A percentile compares a stretch with the other conserved stretches of the same genome.
Evolutionary conservation across 2,888 invertebrate genomes (phyloP).

Genomic region (Mythimna albipuncta): DNA sequence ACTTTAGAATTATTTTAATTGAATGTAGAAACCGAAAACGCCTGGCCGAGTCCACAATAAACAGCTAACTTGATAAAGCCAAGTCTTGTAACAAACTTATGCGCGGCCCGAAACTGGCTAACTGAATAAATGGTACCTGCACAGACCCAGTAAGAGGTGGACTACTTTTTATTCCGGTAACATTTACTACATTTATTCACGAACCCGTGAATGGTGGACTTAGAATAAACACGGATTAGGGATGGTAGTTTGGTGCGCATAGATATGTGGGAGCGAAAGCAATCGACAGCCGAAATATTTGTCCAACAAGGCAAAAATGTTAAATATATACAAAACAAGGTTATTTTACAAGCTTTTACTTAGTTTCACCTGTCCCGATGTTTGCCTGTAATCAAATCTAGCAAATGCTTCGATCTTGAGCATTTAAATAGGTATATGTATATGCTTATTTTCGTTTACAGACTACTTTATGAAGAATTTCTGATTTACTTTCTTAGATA

Average conservation of each 20-base stretch:
- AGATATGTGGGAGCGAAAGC: background rate
- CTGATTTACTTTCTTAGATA: no score
- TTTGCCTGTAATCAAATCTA: no score
- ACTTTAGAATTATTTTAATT: conserved; percentile 53
- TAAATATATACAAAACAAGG: background rate
- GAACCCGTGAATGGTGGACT: conserved; percentile 39
- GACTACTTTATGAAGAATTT: no score
- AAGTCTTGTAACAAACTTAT: conserved; percentile 62
- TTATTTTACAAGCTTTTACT: no score
- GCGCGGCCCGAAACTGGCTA: conserved; percentile 53
- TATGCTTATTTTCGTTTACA: no score
- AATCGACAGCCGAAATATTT: conserved; percentile 3
- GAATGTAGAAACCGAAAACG: conserved; percentile 46
- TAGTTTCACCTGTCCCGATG: no score
- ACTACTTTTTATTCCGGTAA: conserved; percentile 50
- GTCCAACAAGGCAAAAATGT: background rate
- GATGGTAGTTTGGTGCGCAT: conserved; percentile 17
- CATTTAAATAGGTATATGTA: no score
- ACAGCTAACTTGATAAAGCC: conserved; percentile 56
- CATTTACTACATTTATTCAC: conserved; percentile 57
- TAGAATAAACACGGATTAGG: conserved; percentile 43
- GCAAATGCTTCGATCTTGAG: no score
- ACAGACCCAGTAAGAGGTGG: conserved; percentile 32
- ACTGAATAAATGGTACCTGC: conserved; percentile 65
- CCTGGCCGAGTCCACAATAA: conserved; percentile 37